Evolutionary conservation across 2,797 vertebrate species (phyloP), one percentile per base, ranked within the genome.

Genomic region (Phoebastria nigripes): DNA sequence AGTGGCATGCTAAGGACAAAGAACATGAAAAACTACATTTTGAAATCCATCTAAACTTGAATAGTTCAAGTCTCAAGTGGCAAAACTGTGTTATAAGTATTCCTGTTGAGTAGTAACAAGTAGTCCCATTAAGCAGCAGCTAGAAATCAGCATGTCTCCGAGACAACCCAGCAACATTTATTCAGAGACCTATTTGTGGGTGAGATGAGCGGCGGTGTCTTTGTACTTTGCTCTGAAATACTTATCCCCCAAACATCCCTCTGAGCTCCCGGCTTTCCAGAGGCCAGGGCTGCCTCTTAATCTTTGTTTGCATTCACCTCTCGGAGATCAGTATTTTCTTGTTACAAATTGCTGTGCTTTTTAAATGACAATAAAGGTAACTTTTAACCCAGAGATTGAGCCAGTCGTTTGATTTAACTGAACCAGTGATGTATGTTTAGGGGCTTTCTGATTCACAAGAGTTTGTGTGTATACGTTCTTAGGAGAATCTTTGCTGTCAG

Each of bases 231-330:
- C 63, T 95, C 86, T 94, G 52, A 94, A 95, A 92, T 94, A 96
- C 92, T 96, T 96, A 96, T 91, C 90, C 84, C 35, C 55, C 15
- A 11, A 79, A 94, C 62, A 79, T 92, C 80, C 70, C 90, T 66
- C 67, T 86, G 82, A 89, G 87, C 89, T 93, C 79, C 59, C 0
- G 2, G 46, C 39, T 87, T 96, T 96, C 88, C 93, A 76, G 97
- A 96, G 94, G 95, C 97, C 89, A 88, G 67, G 87, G 69, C 90
- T 88, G 81, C 51, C 62, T 91, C 93, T 93, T 96, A 82, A 96
- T 86, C 94, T 97, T 93, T 92, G 78, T 97, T 97, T 97, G 91
- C 95, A 89, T 82, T 96, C 89, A 73, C 73, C 69, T 84, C 65
- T 96, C 63, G 37, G 91, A 93, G 89, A 97, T 93, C 93, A 96